phyloP scores from a whole-genome alignment of 2,797 vertebrate genomes.

The Mormyrops attenuatus region DNA sequence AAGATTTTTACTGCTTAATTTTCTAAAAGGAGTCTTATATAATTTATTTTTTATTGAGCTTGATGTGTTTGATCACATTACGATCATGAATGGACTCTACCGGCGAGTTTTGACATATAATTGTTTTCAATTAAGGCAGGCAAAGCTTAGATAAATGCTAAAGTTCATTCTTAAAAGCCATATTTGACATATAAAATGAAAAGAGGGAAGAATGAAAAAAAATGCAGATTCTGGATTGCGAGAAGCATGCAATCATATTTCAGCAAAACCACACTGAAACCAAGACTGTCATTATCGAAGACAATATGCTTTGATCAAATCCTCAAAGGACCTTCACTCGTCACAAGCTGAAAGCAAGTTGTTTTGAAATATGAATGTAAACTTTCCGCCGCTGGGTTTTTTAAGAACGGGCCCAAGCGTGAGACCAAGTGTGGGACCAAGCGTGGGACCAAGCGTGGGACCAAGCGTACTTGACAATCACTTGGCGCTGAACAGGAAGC shows the following conservation, averaged over 20 bases:
- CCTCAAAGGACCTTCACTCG: constrained; percentile 42
- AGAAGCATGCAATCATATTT: not conserved
- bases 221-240: not conserved
- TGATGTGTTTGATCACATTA: not conserved
- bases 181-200: constrained; percentile 7
- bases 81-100: not conserved
- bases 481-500: not conserved
- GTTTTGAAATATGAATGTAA: constrained; percentile 14
- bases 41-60: not conserved
- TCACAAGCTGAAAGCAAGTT: constrained; percentile 25
- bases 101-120: not conserved
- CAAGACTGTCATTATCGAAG: constrained; percentile 37
- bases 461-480: constrained; percentile 18
- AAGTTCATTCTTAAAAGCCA: not conserved
- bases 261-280: constrained; percentile 16
- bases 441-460: not conserved
- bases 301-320: constrained; percentile 41
- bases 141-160: constrained; percentile 20
- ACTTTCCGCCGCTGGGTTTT: constrained; percentile 16
- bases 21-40: not conserved
- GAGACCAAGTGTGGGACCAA: no score
- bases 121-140: not conserved
- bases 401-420: not conserved
- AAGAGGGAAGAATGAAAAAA: not conserved
- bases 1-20: not conserved